These are phyloP conservation scores for Helicoverpa armigera DNA, from an alignment of 1,140 invertebrate genomes.

Conservation along the genomic window DNA sequence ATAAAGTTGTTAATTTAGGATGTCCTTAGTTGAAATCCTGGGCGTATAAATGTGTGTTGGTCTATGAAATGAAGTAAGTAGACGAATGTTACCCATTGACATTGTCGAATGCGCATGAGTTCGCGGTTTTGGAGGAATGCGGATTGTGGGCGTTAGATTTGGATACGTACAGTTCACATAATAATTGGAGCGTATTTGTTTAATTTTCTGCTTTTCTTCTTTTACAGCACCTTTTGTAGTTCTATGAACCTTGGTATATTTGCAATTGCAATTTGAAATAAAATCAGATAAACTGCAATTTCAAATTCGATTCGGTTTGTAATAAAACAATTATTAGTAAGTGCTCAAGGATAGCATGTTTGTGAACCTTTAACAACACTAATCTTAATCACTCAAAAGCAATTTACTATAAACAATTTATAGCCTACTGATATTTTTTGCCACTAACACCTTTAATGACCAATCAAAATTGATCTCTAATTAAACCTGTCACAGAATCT, in stretches of 20 bases:
- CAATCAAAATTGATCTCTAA: not conserved
- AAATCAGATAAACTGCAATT: not conserved
- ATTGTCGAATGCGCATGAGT: slow-evolving; percentile 53
- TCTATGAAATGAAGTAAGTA: not conserved
- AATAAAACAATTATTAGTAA: not conserved
- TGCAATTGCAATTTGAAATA: too few species aligned
- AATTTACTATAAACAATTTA: not conserved
- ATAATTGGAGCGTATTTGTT: too few species aligned
- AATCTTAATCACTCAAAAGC: not conserved
- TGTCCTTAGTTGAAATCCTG: too few species aligned
- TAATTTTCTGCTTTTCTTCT: too few species aligned
- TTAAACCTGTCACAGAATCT: not conserved
- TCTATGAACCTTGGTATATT: too few species aligned
- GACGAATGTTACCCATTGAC: slow-evolving; percentile 6
- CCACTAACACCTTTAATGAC: not conserved
- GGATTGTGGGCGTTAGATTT: slow-evolving; percentile 51
- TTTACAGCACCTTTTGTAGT: too few species aligned
- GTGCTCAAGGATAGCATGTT: not conserved
- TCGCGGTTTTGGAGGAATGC: slow-evolving; percentile 61
- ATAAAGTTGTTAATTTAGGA: too few species aligned
- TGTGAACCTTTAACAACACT: not conserved
- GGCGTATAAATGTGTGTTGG: too few species aligned
- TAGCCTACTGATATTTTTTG: slow-evolving; percentile 3
- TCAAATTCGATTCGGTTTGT: not conserved
- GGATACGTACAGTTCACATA: not conserved